Percentiles rank a stretch among this genome's conserved stretches.
These are phyloP conservation scores for Zonotrichia albicollis DNA, from an alignment of 2,797 vertebrate species.

Conservation along the genomic window DNA sequence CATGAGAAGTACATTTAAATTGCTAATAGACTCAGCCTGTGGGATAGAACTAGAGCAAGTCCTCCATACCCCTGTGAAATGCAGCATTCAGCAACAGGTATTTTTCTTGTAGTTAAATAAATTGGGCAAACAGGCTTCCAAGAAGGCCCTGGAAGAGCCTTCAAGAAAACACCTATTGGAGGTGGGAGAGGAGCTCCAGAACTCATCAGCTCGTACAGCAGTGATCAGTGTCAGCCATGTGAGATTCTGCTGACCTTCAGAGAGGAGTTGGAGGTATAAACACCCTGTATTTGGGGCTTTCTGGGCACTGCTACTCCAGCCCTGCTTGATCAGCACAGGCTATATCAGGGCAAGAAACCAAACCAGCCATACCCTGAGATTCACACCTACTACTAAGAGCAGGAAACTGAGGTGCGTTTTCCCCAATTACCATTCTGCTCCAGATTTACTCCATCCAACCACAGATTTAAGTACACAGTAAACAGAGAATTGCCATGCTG, in stretches of 20 bases:
- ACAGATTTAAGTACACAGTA: not conserved
- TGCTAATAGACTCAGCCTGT: not conserved
- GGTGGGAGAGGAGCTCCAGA: not conserved
- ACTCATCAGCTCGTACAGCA: not conserved
- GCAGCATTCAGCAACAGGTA: not conserved
- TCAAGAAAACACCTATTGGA: rapidly evolving
- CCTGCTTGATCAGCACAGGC: not conserved
- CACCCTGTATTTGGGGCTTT: not conserved
- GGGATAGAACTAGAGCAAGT: not conserved
- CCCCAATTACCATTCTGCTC: not conserved
- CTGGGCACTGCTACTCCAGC: not conserved
- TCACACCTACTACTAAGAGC: not conserved
- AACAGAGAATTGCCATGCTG: not conserved
- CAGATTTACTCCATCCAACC: not conserved
- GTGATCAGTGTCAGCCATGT: not conserved
- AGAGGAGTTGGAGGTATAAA: not conserved
- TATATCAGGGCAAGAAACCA: not conserved
- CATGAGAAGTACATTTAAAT: not conserved
- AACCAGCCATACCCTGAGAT: not conserved
- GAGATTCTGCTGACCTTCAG: not conserved
- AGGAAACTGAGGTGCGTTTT: not conserved
- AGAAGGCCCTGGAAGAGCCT: not conserved
- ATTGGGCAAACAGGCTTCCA: not conserved
- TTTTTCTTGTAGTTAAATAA: not conserved
- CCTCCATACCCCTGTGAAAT: not conserved